Conservation (phyloP, 2,888 invertebrate genomes). For the Chamaedrilus cognettii region DNA sequence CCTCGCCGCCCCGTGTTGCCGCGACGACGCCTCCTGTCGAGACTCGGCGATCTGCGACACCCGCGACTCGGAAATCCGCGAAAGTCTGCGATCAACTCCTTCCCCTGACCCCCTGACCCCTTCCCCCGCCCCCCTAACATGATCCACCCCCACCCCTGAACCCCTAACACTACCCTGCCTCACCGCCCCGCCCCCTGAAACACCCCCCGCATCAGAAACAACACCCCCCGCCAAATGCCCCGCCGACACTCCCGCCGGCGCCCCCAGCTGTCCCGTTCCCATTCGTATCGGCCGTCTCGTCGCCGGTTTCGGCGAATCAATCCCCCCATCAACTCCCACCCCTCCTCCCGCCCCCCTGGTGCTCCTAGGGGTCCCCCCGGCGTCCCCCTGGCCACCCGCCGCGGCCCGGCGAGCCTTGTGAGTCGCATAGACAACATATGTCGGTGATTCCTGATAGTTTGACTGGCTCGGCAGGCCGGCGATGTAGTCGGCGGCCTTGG, state of each 20-base stretch:
- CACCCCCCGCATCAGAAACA: background rate
- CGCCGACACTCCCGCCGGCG: slow-evolving; percentile 2
- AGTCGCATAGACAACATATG: slow-evolving; percentile 60
- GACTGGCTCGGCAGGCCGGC: slow-evolving; percentile 79
- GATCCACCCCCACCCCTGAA: background rate
- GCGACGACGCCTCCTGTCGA: background rate
- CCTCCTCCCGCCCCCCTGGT: background rate
- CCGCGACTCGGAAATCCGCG: slow-evolving; percentile 26
- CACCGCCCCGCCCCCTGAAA: slow-evolving; percentile 10
- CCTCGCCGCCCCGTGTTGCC: background rate
- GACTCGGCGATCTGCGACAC: slow-evolving; percentile 19
- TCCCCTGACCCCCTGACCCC: background rate
- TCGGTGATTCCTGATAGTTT: slow-evolving; percentile 85
- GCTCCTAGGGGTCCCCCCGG: background rate
- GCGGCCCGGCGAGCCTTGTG: slow-evolving; percentile 37
- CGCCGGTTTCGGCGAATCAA: too few relatives aligned
- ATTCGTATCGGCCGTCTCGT: background rate
- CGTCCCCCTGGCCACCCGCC: slow-evolving; percentile 11
- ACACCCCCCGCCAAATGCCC: background rate
- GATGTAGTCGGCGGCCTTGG: slow-evolving; percentile 78
- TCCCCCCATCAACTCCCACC: background rate
- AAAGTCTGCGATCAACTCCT: slow-evolving; percentile 23
- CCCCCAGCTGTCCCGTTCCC: background rate
- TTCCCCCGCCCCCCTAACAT: slow-evolving; percentile 6
- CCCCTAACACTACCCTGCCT: slow-evolving; percentile 2